Base-by-base conservation (phyloP, 2,888 invertebrate genomes). In the Caenorhabditis wallacei region DNA sequence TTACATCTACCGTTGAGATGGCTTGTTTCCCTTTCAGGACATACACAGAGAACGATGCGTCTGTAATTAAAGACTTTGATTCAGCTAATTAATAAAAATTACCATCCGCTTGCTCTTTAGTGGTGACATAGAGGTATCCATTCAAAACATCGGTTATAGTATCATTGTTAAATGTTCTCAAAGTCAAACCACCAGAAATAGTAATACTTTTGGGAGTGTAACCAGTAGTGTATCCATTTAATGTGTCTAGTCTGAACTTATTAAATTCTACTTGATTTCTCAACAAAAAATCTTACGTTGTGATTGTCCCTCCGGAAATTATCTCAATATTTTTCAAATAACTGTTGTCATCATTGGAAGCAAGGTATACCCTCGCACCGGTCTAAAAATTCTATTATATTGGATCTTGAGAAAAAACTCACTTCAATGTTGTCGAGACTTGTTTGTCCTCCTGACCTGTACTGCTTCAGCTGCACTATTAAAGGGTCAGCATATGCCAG, bases 111-210 rank as follows among this genome's bases (percentile, higher is more conserved):
- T 61, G 61, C 1, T 24, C n/a, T 20, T 24, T 43, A 10, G 22
- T 61, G 3, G 61, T 61, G 3, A 61, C n/a, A 61, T 61, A 61
- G 8, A 61, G 22, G 37, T 43, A 61, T 8, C 61, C 61, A 8
- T 43, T 61, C 7, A 61, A n/a, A 5, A 16, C 61, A 24, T 61
- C n/a, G 22, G 61, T 61, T 2, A 61, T 10, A 3, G 40, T 24
- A 24, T 61, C 43, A 16, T 5, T 40, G n/a, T 61, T 61, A 2
- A 22, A 35, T 0, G 20, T 40, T 20, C 20, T 59, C 40, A 59
- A 22, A 13, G 59, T 13, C 40, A 59, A 40, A 8, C 59, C 59
- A 22, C 13, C n/a, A 18, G 59, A 40, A 5, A 59, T 59, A 8
- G 40, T 18, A 1, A 59, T 13, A 13, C 59, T 59, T 13, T 18